Evolutionary conservation across 2,113 vertebrate genomes (phyloP), one percentile per base, ranked within the genome.

Genomic region (Ochotona princeps): DNA sequence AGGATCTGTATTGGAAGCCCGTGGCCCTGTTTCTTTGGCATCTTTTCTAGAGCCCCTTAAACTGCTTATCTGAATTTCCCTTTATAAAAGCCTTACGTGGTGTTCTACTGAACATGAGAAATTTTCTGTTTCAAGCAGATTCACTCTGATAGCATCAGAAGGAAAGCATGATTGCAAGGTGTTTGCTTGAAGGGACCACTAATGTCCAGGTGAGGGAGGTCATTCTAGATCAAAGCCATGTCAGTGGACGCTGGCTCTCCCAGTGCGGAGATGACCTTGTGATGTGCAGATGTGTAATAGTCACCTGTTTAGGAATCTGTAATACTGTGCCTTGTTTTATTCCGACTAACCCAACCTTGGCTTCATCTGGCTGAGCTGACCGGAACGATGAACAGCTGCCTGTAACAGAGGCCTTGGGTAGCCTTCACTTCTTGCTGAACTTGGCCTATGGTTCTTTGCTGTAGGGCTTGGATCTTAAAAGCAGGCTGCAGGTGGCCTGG

Each of bases 341-440:
- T 86, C n/a, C 66, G 76, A 14, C n/a, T 81, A 79, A 89, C n/a
- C 79, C 74, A 79, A 75, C 66, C 80, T 82, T 91, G 90, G 80
- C 83, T 89, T 81, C 86, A 18, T 87, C 76, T 81, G 87, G 35
- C 35, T 51, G 47, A 25, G 47, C 60, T 89, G 49, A 73, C 54
- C 47, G 70, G 89, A 67, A 32, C 44, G 57, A 44, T 94, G 84
- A 80, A 86, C 15, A 78, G 35, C 44, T 87, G 83, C 69, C 83
- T 93, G 3, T 38, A 79, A 44, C 15, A 49, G 57, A 93, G 54
- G 57, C 78, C 89, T 89, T 90, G 76, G 61, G 63, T 67, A 90
- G 35, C 87, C 86, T 95, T 84, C 7, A 11, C 20, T 90, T 94
- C 91, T 89, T 90, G 54, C 51, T 80, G 65, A 94, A 30, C 60